Evolutionary conservation across 1,140 invertebrate genomes (phyloP), one percentile per base, ranked within the genome.

Genomic region (Galleria mellonella): DNA sequence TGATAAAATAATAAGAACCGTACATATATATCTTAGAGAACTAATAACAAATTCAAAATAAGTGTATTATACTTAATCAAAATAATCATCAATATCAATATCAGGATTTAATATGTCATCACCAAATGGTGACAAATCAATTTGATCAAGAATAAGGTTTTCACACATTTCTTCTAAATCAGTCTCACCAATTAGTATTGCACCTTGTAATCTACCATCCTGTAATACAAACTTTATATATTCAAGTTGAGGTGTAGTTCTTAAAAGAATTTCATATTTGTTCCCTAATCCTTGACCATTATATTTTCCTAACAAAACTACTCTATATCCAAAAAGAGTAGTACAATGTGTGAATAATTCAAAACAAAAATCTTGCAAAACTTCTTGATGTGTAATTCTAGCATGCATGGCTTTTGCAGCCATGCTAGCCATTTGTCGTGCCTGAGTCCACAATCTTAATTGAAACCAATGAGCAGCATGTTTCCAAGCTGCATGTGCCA

Each of bases 41-140:
- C n/a, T n/a, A n/a, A n/a, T n/a, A n/a, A n/a, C n/a, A n/a, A n/a
- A n/a, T n/a, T n/a, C n/a, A n/a, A n/a, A n/a, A n/a, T n/a, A n/a
- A n/a, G n/a, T n/a, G n/a, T n/a, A n/a, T n/a, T n/a, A n/a, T n/a
- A n/a, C n/a, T 88, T 86, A 99, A 91, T 99, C 98, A 92, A 99
- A 99, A 87, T 98, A 99, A 89, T 99, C 98, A 82, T 99, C 97
- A 71, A 99, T 97, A 83, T 99, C 97, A 71, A 99, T 94, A 83
- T 96, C 89, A 11, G 97, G 97, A 89, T 99, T 94, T 3, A 99
- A 88, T 51, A 99, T 91, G 82, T 98, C 92, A 81, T 98, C 95
- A 35, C 95, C 96, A 87, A 94, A 95, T 12, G 90, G 87, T 54
- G 91, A 93, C 29, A 99, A 84, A 87, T 99, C 97, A 41, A 98